phyloP scores from a whole-genome alignment of 2,797 vertebrate species.

The Enteromius radiatus region DNA sequence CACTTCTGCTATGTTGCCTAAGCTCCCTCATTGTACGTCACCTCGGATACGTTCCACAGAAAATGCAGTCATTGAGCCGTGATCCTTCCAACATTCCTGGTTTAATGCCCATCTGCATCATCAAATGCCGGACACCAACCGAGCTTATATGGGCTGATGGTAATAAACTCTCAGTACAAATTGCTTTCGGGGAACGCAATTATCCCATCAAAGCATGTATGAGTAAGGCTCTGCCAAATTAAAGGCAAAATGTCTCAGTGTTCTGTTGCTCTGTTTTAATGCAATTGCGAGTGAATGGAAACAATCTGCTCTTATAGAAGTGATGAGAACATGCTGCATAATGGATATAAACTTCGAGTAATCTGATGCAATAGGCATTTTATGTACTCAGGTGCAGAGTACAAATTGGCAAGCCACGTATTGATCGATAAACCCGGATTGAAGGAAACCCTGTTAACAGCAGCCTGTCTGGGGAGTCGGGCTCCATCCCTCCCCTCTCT shows the following conservation, averaged over 20 bases:
- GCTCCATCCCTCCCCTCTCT: conserved; percentile 46
- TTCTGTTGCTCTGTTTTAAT: conserved; percentile 5
- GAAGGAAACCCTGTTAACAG: conserved; percentile 55
- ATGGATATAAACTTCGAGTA: conserved; percentile 36
- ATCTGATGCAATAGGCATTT: conserved; percentile 44
- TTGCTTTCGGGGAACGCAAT: conserved; percentile 8
- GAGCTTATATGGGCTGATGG: neutral
- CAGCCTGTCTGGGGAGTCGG: conserved; percentile 31
- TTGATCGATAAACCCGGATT: conserved; percentile 45
- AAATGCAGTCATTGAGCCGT: conserved; percentile 2
- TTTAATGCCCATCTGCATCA: conserved; percentile 35
- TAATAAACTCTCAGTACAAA: conserved; percentile 21
- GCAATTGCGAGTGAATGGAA: neutral
- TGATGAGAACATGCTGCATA: conserved; percentile 29
- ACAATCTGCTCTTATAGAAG: conserved; percentile 15
- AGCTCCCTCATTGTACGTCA: conserved; percentile 1
- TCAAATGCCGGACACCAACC: conserved; percentile 10
- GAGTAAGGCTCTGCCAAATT: conserved; percentile 5
- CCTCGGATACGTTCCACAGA: conserved; percentile 14
- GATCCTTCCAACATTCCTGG: conserved; percentile 25
- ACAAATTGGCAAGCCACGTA: conserved; percentile 46
- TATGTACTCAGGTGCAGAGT: conserved; percentile 53
- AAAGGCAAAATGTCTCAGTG: conserved; percentile 4
- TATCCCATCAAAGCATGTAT: conserved; percentile 15
- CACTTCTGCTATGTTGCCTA: conserved; percentile 34